phyloP scores from a whole-genome alignment of 2,113 vertebrate species.

The Mesoclemmys tuberculata region DNA sequence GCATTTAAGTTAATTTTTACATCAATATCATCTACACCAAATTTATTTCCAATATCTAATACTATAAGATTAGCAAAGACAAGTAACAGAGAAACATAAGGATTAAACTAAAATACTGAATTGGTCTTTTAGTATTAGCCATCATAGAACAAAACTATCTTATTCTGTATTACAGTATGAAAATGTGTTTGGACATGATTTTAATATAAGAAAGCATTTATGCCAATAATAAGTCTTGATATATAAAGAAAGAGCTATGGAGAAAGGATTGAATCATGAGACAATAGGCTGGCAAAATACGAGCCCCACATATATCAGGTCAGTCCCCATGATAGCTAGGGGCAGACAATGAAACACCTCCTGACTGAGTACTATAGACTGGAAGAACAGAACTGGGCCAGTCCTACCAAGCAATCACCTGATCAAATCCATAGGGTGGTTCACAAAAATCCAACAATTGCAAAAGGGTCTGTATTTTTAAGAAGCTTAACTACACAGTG shows the following conservation, averaged over 20 bases:
- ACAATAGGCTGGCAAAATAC: neutral
- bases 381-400: neutral
- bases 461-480: neutral
- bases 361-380: neutral
- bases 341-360: neutral
- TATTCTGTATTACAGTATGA: neutral
- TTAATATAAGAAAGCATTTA: neutral
- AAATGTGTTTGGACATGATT: neutral
- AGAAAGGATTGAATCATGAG: neutral
- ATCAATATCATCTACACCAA: conserved; percentile 31
- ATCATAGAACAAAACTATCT: neutral
- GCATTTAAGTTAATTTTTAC: conserved; percentile 61
- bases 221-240: neutral
- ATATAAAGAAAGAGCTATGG: neutral
- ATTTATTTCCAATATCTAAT: conserved; percentile 15
- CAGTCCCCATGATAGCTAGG: neutral
- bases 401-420: neutral
- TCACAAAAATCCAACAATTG: neutral
- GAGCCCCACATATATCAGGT: too few species aligned
- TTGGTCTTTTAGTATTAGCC: neutral
- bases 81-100: neutral
- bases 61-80: neutral
- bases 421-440: neutral
- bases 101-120: neutral
- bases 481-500: neutral